Percentiles rank a stretch among this genome's conserved stretches.
phyloP scores from a whole-genome alignment of 2,113 vertebrate genomes.

The Apodemus sylvaticus region DNA sequence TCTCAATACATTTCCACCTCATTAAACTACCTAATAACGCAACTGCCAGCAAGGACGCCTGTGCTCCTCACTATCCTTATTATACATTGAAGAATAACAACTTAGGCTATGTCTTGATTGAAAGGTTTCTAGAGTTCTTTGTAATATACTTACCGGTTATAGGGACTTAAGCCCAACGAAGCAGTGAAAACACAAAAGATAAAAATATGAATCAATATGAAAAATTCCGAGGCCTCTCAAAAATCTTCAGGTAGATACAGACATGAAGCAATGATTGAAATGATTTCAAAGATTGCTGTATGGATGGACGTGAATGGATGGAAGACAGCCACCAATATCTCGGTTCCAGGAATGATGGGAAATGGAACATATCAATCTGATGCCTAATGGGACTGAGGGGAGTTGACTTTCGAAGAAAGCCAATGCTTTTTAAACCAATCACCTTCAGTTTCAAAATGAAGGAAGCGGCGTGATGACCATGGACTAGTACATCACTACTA shows the following conservation, averaged over 20 bases:
- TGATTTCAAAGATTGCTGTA: conserved; percentile 70
- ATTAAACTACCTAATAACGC: conserved; percentile 76
- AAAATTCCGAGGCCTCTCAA: conserved; percentile 70
- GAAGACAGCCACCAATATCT: conserved; percentile 56
- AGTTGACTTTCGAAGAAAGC: conserved; percentile 41
- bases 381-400: conserved; percentile 45
- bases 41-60: conserved; percentile 61
- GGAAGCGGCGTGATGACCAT: conserved; percentile 46
- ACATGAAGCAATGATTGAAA: conserved; percentile 74
- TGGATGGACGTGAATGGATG: conserved; percentile 70
- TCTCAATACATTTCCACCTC: conserved; percentile 78
- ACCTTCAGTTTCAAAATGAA: conserved; percentile 67
- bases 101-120: conserved; percentile 71
- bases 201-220: conserved; percentile 81
- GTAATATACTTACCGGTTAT: conserved; percentile 95
- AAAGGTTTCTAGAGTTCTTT: conserved; percentile 70
- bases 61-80: conserved; percentile 73
- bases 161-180: conserved; percentile 93
- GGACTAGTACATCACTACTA: background rate
- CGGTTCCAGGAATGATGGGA: conserved; percentile 58
- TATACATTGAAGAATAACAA: conserved; percentile 73
- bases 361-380: conserved; percentile 58
- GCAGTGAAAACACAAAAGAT: conserved; percentile 89
- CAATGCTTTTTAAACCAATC: background rate
- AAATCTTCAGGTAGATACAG: conserved; percentile 76